Evolutionary conservation across 2,888 invertebrate species (phyloP).

Genomic region (Plebejus anna): DNA sequence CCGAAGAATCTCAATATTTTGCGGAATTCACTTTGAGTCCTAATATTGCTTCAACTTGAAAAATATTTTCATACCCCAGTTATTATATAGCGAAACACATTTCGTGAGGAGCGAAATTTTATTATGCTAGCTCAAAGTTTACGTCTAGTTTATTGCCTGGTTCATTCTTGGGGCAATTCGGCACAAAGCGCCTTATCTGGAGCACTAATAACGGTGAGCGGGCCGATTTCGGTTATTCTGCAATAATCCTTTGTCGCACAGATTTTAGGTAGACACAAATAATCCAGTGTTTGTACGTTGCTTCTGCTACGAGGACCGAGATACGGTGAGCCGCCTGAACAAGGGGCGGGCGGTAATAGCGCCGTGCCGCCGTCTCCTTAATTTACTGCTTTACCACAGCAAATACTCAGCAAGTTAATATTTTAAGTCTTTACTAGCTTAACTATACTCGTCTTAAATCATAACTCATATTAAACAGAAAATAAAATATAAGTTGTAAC

Average conservation of each 20-base stretch:
- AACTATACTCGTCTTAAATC: not conserved
- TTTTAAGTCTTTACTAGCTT: not conserved
- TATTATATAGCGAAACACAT: constrained; percentile 1
- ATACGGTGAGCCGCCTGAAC: constrained; percentile 37
- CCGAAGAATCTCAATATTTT: not conserved
- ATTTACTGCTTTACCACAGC: constrained; percentile 23
- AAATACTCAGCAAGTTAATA: constrained; percentile 25
- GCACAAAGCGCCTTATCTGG: constrained; percentile 25
- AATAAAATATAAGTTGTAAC: too few relatives aligned
- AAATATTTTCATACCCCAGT: not conserved
- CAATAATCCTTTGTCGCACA: constrained; percentile 33
- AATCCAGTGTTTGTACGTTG: constrained; percentile 32
- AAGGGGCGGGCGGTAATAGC: constrained; percentile 37
- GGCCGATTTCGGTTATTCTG: constrained; percentile 30
- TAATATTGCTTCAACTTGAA: not conserved
- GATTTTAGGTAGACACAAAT: constrained; percentile 34
- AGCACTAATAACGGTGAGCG: constrained; percentile 30
- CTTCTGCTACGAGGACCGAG: constrained; percentile 34
- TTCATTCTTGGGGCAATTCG: constrained; percentile 26
- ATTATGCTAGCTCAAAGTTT: constrained; percentile 12
- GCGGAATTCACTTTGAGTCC: not conserved
- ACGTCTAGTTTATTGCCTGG: constrained; percentile 19
- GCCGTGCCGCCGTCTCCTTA: constrained; percentile 33
- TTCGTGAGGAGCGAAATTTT: not conserved
- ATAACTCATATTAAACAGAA: too few relatives aligned